These are phyloP conservation scores for Megathymus violae DNA, from an alignment of 1,140 invertebrate species.

Conservation along the genomic window DNA sequence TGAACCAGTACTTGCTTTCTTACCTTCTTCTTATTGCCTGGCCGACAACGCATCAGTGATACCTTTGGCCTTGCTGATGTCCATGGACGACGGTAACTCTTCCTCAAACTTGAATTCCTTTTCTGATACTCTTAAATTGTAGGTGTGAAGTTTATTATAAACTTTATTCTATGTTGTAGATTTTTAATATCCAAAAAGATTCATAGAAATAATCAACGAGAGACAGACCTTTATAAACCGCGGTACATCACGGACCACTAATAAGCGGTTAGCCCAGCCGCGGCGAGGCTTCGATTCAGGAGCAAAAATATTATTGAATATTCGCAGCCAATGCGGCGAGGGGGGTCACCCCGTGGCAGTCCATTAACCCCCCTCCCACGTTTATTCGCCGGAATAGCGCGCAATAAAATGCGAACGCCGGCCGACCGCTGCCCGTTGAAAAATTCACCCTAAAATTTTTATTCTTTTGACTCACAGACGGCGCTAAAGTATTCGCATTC, in stretches of 20 bases:
- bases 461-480: conserved; percentile 54
- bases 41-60: too few species aligned
- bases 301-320: conserved; percentile 73
- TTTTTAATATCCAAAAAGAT: too few species aligned
- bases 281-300: conserved; percentile 44
- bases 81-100: too few species aligned
- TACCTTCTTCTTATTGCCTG: too few species aligned
- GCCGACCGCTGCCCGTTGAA: conserved; percentile 61
- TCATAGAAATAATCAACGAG: conserved; percentile 14
- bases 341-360: conserved; percentile 41
- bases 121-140: too few species aligned
- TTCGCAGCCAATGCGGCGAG: conserved; percentile 59
- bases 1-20: too few species aligned
- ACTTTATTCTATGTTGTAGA: too few species aligned
- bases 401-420: conserved; percentile 69
- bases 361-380: conserved; percentile 62
- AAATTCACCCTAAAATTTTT: conserved; percentile 68
- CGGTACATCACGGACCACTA: conserved; percentile 53
- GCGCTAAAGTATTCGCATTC: conserved; percentile 11
- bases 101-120: too few species aligned
- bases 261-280: conserved; percentile 57
- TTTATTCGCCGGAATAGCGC: conserved; percentile 72
- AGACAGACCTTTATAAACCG: conserved; percentile 33
- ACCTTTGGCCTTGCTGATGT: too few species aligned
- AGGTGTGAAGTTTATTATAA: too few species aligned